Base-by-base conservation (phyloP, 2,113 vertebrate genomes). In the Xiphophorus maculatus region DNA sequence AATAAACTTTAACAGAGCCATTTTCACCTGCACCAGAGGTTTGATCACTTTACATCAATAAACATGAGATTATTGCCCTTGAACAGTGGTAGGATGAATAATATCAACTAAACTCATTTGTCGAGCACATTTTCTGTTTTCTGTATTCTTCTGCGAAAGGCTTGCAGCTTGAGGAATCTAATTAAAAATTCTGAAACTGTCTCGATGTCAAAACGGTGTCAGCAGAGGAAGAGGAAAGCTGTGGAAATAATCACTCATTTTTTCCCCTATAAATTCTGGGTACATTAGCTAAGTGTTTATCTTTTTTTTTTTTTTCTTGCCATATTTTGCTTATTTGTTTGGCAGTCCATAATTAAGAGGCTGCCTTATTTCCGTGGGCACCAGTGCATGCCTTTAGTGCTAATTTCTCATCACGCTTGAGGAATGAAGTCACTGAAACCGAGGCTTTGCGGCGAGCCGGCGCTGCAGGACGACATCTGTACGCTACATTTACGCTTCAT, bases 371-470 rank as follows among this genome's bases (percentile, higher is more conserved):
- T 90, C 86, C 79, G 74, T 81, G 58, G 69, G 35, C 48, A 17
- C 58, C 37, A 15, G 58, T 40, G 27, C n/a, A 17, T 62, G 48
- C 86, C 87, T 86, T 87, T 32, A 19, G 80, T 86, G 79, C 83
- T 86, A 71, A 82, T 71, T 86, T 87, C 81, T 85, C 81, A 79
- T 25, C 68, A 87, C 79, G 69, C 73, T 71, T 85, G 76, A 86
- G 73, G 77, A 90, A 92, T 88, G 71, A 83, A 90, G 90, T 84
- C 84, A 70, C 65, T 63, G 77, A 77, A 79, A 74, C 35, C 69
- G 29, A 79, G 25, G 28, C 66, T 69, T 29, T 22, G 63, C 27
- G 76, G 25, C 70, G 61, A 66, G 65, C 74, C 66, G 70, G 48
- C 27, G 30, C 74, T 66, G 35, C 28, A 67, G 35, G 66, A 80